Evolutionary conservation across 1,140 invertebrate genomes (phyloP).

Genomic region (Rhagoletis pomonella): DNA sequence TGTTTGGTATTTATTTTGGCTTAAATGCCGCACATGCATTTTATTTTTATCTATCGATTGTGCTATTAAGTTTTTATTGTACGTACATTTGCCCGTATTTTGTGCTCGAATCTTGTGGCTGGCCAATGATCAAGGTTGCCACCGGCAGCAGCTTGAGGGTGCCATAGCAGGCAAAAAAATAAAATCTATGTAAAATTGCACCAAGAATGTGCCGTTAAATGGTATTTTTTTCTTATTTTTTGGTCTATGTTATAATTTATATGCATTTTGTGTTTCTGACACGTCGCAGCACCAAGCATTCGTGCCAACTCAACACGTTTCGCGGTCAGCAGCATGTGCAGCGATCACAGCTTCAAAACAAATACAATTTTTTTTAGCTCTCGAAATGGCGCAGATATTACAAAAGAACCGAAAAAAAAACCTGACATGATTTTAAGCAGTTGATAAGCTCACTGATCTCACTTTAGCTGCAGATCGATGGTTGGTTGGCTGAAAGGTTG

Average conservation of each 20-base stretch:
- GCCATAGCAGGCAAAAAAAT: neutral
- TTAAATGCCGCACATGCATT: constrained; percentile 21
- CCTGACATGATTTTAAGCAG: constrained; percentile 33
- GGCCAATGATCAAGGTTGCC: constrained; percentile 33
- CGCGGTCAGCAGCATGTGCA: neutral
- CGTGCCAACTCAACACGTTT: constrained; percentile 44
- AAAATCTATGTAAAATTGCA: neutral
- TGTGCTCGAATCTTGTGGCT: neutral
- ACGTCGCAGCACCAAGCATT: neutral
- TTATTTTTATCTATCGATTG: neutral
- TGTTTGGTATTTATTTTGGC: neutral
- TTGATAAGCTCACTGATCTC: constrained; percentile 21
- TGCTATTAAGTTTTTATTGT: neutral
- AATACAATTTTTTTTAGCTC: neutral
- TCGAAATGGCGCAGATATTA: neutral
- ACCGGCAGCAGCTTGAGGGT: constrained; percentile 33
- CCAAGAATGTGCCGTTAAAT: constrained; percentile 45
- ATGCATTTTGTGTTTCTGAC: neutral
- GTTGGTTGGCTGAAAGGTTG: neutral
- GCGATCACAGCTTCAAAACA: constrained; percentile 12
- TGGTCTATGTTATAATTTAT: neutral
- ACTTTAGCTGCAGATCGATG: neutral
- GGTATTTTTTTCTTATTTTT: constrained; percentile 1
- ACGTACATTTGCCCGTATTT: neutral
- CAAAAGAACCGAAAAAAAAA: neutral